Conservation (phyloP, 2,113 vertebrate genomes). For the Anolis sagrei region DNA sequence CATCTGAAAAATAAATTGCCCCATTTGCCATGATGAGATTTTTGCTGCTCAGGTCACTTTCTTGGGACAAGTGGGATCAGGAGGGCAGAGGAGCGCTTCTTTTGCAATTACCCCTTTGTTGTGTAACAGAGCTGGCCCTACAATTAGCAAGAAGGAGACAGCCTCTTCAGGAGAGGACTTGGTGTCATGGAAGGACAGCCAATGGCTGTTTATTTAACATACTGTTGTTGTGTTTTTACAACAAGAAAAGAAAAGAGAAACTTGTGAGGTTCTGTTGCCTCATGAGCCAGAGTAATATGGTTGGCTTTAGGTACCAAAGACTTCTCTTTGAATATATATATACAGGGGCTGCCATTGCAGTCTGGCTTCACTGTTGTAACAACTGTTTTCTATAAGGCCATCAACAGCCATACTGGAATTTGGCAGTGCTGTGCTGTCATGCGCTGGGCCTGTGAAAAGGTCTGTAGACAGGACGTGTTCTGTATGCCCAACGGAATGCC, state of each 20-base stretch:
- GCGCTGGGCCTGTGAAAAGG: too few relatives aligned
- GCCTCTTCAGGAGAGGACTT: background rate
- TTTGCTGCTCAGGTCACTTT: slow-evolving; percentile 42
- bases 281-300: background rate
- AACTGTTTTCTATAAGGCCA: too few relatives aligned
- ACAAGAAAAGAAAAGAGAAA: background rate
- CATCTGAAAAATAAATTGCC: slow-evolving; percentile 70
- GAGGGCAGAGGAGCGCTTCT: background rate
- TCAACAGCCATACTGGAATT: too few relatives aligned
- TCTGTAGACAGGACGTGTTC: too few relatives aligned
- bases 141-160: background rate
- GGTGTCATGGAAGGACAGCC: background rate
- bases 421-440: too few relatives aligned
- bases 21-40: slow-evolving; percentile 66
- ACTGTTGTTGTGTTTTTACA: background rate
- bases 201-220: background rate
- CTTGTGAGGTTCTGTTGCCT: background rate
- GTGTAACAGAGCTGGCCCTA: background rate
- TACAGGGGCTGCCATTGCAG: background rate
- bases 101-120: background rate
- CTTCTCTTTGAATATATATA: background rate
- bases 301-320: background rate
- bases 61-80: background rate
- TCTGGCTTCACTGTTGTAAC: background rate
- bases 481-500: too few relatives aligned